These are phyloP conservation scores for Trachelus troglodyta DNA, from an alignment of 2,888 invertebrate genomes.

Conservation along the genomic window DNA sequence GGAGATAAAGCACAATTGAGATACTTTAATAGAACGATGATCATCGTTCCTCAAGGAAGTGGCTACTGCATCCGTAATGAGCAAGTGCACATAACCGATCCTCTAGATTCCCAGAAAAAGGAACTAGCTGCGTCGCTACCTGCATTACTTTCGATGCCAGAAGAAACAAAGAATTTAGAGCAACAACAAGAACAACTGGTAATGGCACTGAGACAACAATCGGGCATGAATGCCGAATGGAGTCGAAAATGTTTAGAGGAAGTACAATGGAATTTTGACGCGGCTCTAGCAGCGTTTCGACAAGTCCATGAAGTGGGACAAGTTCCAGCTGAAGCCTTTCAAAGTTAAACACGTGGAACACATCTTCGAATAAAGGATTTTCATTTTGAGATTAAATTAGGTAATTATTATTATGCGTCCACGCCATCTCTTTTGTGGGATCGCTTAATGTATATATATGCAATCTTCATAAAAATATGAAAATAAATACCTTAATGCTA, in stretches of 20 bases:
- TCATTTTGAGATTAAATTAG: background rate
- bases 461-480: background rate
- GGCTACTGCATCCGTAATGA: constrained; percentile 89
- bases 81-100: constrained; percentile 78
- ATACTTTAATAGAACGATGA: constrained; percentile 78
- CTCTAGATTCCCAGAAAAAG: constrained; percentile 73
- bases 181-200: constrained; percentile 74
- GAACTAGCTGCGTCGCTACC: constrained; percentile 8
- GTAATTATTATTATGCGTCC: background rate
- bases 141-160: constrained; percentile 28
- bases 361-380: background rate
- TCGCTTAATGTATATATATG: background rate
- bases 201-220: constrained; percentile 75
- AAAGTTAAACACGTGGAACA: background rate
- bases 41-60: constrained; percentile 78
- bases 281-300: constrained; percentile 80
- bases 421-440: background rate
- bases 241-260: constrained; percentile 85
- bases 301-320: constrained; percentile 79
- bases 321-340: constrained; percentile 83
- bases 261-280: constrained; percentile 84
- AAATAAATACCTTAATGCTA: background rate
- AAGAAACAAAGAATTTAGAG: background rate
- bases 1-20: constrained; percentile 69
- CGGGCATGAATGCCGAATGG: constrained; percentile 82